Evolutionary conservation across 2,888 invertebrate genomes (phyloP), one percentile per base, ranked within the genome.

Genomic region (Cheiracanthium punctorium): DNA sequence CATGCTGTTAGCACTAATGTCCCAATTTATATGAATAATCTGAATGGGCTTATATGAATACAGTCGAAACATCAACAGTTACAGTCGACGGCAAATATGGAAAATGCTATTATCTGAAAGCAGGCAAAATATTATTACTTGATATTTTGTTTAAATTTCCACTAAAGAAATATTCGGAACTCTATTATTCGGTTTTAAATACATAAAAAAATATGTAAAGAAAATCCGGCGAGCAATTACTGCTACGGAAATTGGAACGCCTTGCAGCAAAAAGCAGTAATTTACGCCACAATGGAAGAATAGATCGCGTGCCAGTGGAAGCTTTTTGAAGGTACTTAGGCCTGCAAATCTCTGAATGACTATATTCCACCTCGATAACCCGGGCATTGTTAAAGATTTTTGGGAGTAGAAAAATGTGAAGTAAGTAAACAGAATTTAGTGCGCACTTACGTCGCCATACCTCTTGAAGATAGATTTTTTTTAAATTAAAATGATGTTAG

Each of bases 321-420:
- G 48, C 69, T 74, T 81, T 81, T 33, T 29, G 70, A 74, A n/a
- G 69, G 41, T 70, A 37, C 75, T 81, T 75, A 74, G 33, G 75
- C 75, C 82, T 70, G 30, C 75, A 82, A 75, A 75, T 75, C 82
- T 64, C 82, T 75, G 75, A 75, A 82, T 82, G 75, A 82, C 75
- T 82, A 70, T 70, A 82, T 82, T 82, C 82, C 75, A 70, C 75
- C 64, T 75, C 81, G 74, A 69, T 81, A 74, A 81, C 67, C 48
- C 70, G 52, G 73, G 67, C 80, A 81, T 81, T 81, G 73, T 81
- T 73, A 75, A 75, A 48, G 58, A 14, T 52, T 67, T 29, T 81
- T 64, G 30, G n/a, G 52, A 52, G 48, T 30, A 67, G 48, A 74
- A 81, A 74, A 75, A 69, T 75, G 32, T 20, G 28, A 48, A 69